Base-by-base conservation (phyloP, 2,797 vertebrate genomes). In the Fistularia commersonii region DNA sequence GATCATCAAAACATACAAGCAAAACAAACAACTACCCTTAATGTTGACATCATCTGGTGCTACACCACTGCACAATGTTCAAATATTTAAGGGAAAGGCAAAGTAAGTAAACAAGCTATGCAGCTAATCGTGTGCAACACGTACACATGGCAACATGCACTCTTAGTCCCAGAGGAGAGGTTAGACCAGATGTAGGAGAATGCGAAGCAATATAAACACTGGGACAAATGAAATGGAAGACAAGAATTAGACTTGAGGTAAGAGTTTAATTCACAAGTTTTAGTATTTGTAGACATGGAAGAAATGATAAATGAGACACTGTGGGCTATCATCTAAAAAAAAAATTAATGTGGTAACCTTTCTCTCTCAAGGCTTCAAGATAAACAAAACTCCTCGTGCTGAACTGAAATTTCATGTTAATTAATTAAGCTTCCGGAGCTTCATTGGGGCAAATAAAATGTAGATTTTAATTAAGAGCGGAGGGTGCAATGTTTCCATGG, bases 381-480 rank as follows among this genome's bases (percentile, higher is more conserved):
- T 60, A 59, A 79, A 71, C 46, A 74, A 52, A 57, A 54, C 38
- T 42, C 10, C 4, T 37, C 11, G 0, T 54, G 57, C 62, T 42
- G 33, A 5, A 32, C 43, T 64, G 54, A 51, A 47, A 58, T 58
- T 67, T 43, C 13, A 31, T 13, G 56, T 48, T 64, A 71, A 63
- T 79, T 69, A 71, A 71, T 63, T 63, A 55, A 42, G 45, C 48
- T 64, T 53, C 36, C 15, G 11, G 46, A 41, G 41, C 36, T 55
- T 55, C 45, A 1, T 10, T 11, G 35, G 54, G 47, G 23, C 48
- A 42, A 67, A 31, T 31, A 41, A 61, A 64, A 58, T 57, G 55
- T 42, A 15, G 38, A 54, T 62, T 69, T 72, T 66, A 76, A 73
- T 74, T 62, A 72, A 57, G 46, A 57, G 12, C 37, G 6, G 11